Conservation (phyloP, 2,888 invertebrate species). For the Saturnia pavonia region DNA sequence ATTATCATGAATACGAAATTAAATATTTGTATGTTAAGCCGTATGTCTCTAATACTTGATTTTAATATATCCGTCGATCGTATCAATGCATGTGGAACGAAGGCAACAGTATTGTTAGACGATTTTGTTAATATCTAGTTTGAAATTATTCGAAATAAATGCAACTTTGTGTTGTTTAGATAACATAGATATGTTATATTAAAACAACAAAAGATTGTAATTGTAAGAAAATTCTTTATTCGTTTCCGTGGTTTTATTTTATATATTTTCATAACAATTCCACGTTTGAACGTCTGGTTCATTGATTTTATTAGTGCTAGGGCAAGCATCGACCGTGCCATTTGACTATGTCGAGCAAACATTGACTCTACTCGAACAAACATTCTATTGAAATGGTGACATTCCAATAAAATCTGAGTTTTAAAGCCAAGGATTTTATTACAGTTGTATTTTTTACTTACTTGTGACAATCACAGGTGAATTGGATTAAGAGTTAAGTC, state of each 20-base stretch:
- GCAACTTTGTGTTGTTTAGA: too few species aligned
- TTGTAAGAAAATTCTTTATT: not conserved
- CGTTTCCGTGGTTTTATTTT: not conserved
- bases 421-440: not conserved
- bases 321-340: conserved; percentile 6
- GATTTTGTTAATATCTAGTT: too few species aligned
- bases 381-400: not conserved
- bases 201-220: not conserved
- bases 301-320: conserved; percentile 17
- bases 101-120: too few species aligned
- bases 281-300: not conserved
- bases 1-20: too few species aligned
- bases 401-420: not conserved
- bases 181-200: too few species aligned
- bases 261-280: conserved; percentile 6
- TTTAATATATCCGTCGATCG: too few species aligned
- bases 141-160: too few species aligned
- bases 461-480: too few species aligned
- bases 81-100: too few species aligned
- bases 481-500: too few species aligned
- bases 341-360: conserved; percentile 17
- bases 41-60: too few species aligned
- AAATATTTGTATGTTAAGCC: too few species aligned
- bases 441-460: not conserved
- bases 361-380: conserved; percentile 16